Conservation (phyloP, 2,797 vertebrate genomes). For the Gila robusta region DNA sequence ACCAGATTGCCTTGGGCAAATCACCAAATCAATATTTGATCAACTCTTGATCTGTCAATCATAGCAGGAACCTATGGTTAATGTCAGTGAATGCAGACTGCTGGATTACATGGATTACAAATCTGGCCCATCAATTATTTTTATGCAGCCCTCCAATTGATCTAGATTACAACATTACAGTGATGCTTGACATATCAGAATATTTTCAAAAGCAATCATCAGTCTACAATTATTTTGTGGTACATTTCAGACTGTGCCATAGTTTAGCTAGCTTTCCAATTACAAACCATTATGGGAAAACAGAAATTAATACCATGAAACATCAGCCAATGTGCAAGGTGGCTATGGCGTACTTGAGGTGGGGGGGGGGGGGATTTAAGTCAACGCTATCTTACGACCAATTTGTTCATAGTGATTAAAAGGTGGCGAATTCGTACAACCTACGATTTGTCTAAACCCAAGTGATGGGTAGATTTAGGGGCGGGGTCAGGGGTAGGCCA, state of each 20-base stretch:
- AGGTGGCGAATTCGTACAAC: too few species aligned
- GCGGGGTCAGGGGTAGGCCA: too few species aligned
- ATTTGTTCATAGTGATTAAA: too few species aligned
- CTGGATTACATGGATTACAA: constrained; percentile 1
- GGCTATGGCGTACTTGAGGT: neutral
- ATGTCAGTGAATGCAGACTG: constrained; percentile 3
- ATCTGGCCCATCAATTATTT: constrained; percentile 6
- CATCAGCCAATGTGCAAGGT: neutral
- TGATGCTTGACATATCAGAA: neutral
- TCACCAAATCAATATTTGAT: constrained; percentile 42
- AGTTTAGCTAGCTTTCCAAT: neutral
- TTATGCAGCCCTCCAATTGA: neutral
- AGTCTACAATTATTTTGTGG: neutral
- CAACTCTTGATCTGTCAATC: constrained; percentile 36
- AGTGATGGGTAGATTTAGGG: too few species aligned
- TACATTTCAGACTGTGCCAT: neutral
- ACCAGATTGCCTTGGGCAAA: constrained; percentile 29
- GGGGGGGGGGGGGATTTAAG: fast-evolving
- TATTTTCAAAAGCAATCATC: neutral
- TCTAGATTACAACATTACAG: neutral
- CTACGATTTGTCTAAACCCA: too few species aligned
- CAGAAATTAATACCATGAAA: neutral
- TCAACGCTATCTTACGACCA: too few species aligned
- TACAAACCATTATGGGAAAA: neutral
- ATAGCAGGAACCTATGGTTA: neutral